Conservation (phyloP, 2,888 invertebrate genomes). For the Dryobota labecula region DNA sequence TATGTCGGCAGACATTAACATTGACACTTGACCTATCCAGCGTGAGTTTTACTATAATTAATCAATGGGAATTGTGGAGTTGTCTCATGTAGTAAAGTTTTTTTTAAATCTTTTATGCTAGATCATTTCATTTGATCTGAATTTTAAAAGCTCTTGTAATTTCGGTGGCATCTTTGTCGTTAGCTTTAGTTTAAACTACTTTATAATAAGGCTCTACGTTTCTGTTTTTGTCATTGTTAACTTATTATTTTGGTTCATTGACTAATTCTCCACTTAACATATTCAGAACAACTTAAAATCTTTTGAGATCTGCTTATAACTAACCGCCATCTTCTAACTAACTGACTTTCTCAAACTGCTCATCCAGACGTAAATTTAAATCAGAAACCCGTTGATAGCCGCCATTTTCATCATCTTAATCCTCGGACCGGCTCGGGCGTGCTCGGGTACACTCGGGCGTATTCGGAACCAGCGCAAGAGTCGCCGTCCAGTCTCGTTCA, state of each 20-base stretch:
- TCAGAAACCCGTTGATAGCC: slow-evolving; percentile 53
- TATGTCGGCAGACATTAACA: slow-evolving; percentile 57
- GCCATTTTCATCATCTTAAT: slow-evolving; percentile 60
- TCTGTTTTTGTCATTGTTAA: background rate
- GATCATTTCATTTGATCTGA: background rate
- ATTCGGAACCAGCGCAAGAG: slow-evolving; percentile 58
- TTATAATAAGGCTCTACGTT: background rate
- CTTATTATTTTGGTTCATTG: background rate
- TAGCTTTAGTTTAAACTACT: background rate
- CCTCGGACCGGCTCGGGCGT: slow-evolving; percentile 40
- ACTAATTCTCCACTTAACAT: background rate
- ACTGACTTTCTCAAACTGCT: slow-evolving; percentile 33
- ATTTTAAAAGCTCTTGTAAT: background rate
- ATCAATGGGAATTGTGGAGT: slow-evolving; percentile 9
- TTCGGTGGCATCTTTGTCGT: no score
- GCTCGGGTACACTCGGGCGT: slow-evolving; percentile 40
- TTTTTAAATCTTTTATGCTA: background rate
- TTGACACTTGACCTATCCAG: slow-evolving; percentile 68
- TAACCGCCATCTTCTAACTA: slow-evolving; percentile 1
- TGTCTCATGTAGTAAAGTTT: background rate
- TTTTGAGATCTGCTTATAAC: background rate
- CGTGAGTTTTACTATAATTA: slow-evolving; percentile 37
- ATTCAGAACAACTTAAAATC: background rate
- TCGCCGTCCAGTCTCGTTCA: slow-evolving; percentile 66
- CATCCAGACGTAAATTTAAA: slow-evolving; percentile 45